A percentile compares a stretch with the other conserved stretches of the same genome.
phyloP scores from a whole-genome alignment of 2,888 invertebrate genomes.

The Parelbella ahira region DNA sequence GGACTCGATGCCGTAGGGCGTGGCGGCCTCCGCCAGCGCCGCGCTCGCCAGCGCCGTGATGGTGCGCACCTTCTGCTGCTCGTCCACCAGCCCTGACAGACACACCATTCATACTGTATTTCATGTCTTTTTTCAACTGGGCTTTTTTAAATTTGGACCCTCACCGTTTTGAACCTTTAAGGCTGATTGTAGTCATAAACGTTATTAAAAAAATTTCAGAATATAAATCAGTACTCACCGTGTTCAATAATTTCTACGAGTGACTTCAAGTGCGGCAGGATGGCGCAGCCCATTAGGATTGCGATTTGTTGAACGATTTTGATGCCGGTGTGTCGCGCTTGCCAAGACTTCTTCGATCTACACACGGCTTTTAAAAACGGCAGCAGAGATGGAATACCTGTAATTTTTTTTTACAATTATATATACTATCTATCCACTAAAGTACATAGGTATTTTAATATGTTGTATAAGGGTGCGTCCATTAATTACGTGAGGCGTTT shows the following conservation, averaged over 20 bases:
- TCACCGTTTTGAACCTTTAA: too few relatives aligned
- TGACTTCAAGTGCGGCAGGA: constrained; percentile 97
- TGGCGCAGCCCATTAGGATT: constrained; percentile 99
- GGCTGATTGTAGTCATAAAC: too few relatives aligned
- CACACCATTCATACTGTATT: too few relatives aligned
- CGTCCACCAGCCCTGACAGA: constrained; percentile 96
- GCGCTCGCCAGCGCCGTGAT: constrained; percentile 99
- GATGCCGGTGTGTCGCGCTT: constrained; percentile 98
- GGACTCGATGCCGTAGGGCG: constrained; percentile 99
- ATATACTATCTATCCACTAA: too few relatives aligned
- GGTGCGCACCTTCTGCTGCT: constrained; percentile 99
- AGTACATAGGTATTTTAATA: too few relatives aligned
- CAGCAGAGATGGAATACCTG: constrained; percentile 94
- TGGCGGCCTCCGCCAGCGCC: constrained; percentile 98
- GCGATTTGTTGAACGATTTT: constrained; percentile 99
- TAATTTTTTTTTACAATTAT: too few relatives aligned
- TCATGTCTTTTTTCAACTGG: too few relatives aligned
- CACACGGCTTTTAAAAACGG: constrained; percentile 99
- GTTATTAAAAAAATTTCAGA: too few relatives aligned
- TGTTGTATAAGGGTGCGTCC: too few relatives aligned
- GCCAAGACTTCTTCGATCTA: constrained; percentile 99
- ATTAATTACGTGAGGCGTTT: too few relatives aligned
- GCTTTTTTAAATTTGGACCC: too few relatives aligned
- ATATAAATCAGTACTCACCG: too few relatives aligned
- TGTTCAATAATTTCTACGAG: constrained; percentile 99